Evolutionary conservation across 2,888 invertebrate species (phyloP), one percentile per base, ranked within the genome.

Genomic region (Chrysolina americana): DNA sequence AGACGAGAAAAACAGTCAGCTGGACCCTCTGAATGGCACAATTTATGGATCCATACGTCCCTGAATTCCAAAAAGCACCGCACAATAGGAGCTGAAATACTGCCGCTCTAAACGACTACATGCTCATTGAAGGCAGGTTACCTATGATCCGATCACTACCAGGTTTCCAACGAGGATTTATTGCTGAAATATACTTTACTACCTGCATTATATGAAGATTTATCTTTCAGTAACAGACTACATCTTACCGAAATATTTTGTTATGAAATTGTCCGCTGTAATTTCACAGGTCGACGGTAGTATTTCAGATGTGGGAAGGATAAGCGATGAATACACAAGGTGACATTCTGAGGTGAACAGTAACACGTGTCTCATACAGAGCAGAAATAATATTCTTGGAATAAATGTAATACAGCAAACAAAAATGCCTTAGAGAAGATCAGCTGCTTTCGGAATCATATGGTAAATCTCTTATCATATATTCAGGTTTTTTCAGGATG

Each of bases 131-230:
- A 76, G 73, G 56, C 74, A 62, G 72, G 74, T 73, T 71, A 74
- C 78, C 78, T 78, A 78, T 74, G 75, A 78, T 78, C 76, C 74
- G 78, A 78, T 78, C 78, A 74, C 70, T 41, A 64, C 62, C 78
- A 78, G 76, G 76, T 56, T 76, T 56, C 64, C 59, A 23, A 41
- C 47, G 41, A 41, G 70, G 76, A 76, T 76, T 76, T 76, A 76
- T 72, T 21, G 76, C 70, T 65, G 47, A 65, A 71, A 76, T 78
- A 77, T 77, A 76, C 76, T 78, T 76, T 74, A 76, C 74, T 71
- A 76, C 77, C 72, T 76, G 78, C 68, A 75, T 75, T 76, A 68
- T 74, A 72, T 74, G 21, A 53, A 53, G 53, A 53, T 53, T 53
- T 53, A 53, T 53, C 13, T 15, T 5, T 21, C 53, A 5, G 53